phyloP scores from a whole-genome alignment of 2,113 vertebrate genomes.

The Nesoenas mayeri region DNA sequence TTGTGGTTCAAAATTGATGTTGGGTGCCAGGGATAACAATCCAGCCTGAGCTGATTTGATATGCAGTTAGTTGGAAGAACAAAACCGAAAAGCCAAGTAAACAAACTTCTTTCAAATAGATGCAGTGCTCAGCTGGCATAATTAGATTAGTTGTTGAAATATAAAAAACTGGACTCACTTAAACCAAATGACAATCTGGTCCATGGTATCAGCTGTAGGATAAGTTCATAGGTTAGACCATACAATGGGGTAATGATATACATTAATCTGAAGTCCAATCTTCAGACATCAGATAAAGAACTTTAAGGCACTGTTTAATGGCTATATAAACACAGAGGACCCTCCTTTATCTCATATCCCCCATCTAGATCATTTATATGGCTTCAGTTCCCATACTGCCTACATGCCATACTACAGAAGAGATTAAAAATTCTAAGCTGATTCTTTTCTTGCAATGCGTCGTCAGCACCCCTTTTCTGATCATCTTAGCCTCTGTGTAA shows the following conservation, averaged over 20 bases:
- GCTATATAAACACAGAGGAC: constrained; percentile 48
- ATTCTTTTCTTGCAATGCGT: not conserved
- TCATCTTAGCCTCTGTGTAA: constrained; percentile 29
- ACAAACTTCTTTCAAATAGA: not conserved
- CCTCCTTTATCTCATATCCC: constrained; percentile 25
- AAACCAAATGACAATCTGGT: not conserved
- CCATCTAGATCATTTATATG: not conserved
- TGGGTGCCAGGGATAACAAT: not conserved
- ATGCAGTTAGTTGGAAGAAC: not conserved
- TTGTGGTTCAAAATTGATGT: constrained; percentile 1
- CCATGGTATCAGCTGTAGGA: not conserved
- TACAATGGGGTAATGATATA: constrained; percentile 22
- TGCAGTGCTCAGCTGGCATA: not conserved
- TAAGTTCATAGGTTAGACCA: constrained; percentile 51
- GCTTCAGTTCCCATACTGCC: constrained; percentile 29
- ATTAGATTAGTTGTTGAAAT: constrained; percentile 18
- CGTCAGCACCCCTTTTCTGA: not conserved
- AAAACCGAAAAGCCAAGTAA: not conserved
- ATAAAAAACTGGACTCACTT: not conserved
- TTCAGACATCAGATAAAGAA: constrained; percentile 65
- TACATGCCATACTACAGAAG: not conserved
- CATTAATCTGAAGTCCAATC: constrained; percentile 20
- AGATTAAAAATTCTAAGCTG: constrained; percentile 23
- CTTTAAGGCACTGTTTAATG: constrained; percentile 52
- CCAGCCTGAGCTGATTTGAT: not conserved